Base-by-base conservation (phyloP, 2,797 vertebrate genomes). In the Tapirus indicus region DNA sequence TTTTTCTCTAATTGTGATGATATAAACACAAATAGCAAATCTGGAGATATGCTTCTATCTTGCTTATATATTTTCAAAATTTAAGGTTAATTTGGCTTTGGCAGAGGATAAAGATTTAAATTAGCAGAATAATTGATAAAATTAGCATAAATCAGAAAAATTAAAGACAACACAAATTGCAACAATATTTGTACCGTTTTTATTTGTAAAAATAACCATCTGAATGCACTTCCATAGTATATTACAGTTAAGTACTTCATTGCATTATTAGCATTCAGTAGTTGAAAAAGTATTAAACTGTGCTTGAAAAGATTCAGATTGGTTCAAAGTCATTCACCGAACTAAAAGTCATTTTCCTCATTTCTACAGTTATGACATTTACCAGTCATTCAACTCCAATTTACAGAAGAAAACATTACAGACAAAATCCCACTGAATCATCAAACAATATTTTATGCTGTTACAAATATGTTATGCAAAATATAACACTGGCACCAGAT, bases 171-270 rank as follows among this genome's bases (percentile, higher is more conserved):
- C 85, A 96, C 60, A 87, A 86, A 71, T 49, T 85, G 94, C 96
- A 96, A 98, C 97, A 98, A 98, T 95, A 98, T 97, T 98, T 99
- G 98, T 99, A 99, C 98, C 98, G 96, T 98, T 98, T 99, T 99
- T 99, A 99, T 99, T 99, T 99, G 98, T 98, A 99, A 99, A 99
- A 99, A 99, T 99, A 99, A 98, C 98, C 98, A 98, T 98, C 98
- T 99, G 99, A 99, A 99, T 98, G 99, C 98, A 98, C 93, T 97
- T 98, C 97, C 97, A 98, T 47, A 97, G 96, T 98, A 98, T 97
- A 98, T 98, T 98, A 98, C 98, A 99, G 95, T 97, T 98, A 98
- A 91, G 91, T 93, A 98, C 96, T 98, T 98, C 96, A 94, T 98
- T 96, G 98, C 95, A 97, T 98, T 95, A 98, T 97, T 95, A 98